A percentile compares a stretch with the other conserved stretches of the same genome.
phyloP scores from a whole-genome alignment of 2,888 invertebrate species.

The Lacanobia oleracea region DNA sequence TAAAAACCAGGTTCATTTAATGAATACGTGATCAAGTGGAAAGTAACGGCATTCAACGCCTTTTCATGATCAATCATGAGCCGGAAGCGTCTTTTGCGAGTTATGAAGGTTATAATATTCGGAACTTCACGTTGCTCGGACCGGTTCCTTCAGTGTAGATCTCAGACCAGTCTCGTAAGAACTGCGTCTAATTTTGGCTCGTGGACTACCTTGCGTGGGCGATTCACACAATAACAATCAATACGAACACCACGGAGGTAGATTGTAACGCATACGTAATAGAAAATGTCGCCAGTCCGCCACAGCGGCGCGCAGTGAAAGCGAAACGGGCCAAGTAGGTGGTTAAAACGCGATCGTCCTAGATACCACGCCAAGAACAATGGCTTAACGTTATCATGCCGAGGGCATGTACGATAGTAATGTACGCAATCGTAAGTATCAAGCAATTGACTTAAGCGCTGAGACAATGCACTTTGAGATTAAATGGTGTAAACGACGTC shows the following conservation, averaged over 20 bases:
- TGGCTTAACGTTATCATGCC: slow-evolving; percentile 50
- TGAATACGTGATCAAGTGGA: slow-evolving; percentile 3
- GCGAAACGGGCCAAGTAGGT: slow-evolving; percentile 60
- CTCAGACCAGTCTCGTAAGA: slow-evolving; percentile 22
- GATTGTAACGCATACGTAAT: slow-evolving; percentile 56
- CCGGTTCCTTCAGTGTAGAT: not conserved
- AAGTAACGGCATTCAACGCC: slow-evolving; percentile 6
- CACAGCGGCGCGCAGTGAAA: slow-evolving; percentile 55
- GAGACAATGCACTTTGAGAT: slow-evolving; percentile 24
- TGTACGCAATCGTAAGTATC: slow-evolving; percentile 27
- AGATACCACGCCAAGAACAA: slow-evolving; percentile 62
- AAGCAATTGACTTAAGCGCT: slow-evolving; percentile 22
- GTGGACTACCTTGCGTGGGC: slow-evolving; percentile 40
- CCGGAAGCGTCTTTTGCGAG: not conserved
- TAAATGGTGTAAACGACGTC: slow-evolving; percentile 9
- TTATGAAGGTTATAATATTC: not conserved
- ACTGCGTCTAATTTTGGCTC: slow-evolving; percentile 43
- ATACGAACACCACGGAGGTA: slow-evolving; percentile 42
- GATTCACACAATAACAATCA: slow-evolving; percentile 55
- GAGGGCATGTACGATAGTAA: slow-evolving; percentile 37
- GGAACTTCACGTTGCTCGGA: not conserved
- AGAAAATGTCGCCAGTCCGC: slow-evolving; percentile 54
- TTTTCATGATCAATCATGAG: slow-evolving; percentile 1
- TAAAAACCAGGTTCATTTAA: not conserved
- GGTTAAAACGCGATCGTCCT: slow-evolving; percentile 48